Conservation (phyloP, 2,888 invertebrate genomes). For the Tryphoninae sp. region DNA sequence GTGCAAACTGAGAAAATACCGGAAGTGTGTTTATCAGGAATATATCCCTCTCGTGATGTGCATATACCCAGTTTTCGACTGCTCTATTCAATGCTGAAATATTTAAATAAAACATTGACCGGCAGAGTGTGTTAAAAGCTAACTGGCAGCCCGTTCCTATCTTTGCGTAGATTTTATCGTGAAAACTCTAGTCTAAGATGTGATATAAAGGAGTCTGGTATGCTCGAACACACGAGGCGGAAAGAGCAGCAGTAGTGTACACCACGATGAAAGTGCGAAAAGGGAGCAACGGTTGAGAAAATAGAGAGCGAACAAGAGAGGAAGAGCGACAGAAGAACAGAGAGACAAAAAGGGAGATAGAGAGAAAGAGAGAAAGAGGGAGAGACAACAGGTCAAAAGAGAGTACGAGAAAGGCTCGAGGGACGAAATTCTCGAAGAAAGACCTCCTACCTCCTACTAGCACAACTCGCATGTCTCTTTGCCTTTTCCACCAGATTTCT, state of each 20-base stretch:
- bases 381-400: constrained; percentile 27
- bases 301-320: constrained; percentile 29
- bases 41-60: constrained; percentile 2
- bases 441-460: constrained; percentile 38
- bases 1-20: constrained; percentile 14
- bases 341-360: neutral
- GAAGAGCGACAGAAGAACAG: constrained; percentile 8
- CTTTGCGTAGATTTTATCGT: constrained; percentile 38
- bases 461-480: constrained; percentile 51
- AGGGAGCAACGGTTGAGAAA: constrained; percentile 4
- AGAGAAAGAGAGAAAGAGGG: neutral
- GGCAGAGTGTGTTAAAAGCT: constrained; percentile 57
- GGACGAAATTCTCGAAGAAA: constrained; percentile 58
- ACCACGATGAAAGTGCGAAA: constrained; percentile 42
- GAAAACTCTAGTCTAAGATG: constrained; percentile 15
- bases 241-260: constrained; percentile 53
- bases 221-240: constrained; percentile 56
- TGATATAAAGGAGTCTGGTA: constrained; percentile 62
- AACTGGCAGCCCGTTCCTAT: constrained; percentile 28
- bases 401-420: constrained; percentile 42
- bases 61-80: constrained; percentile 12
- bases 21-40: constrained; percentile 14
- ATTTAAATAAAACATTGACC: constrained; percentile 65
- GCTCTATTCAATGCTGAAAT: constrained; percentile 59
- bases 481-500: no score